Conservation (phyloP, 37 sponge, comb jelly and placozoan genomes). For the Crambe crambe region DNA sequence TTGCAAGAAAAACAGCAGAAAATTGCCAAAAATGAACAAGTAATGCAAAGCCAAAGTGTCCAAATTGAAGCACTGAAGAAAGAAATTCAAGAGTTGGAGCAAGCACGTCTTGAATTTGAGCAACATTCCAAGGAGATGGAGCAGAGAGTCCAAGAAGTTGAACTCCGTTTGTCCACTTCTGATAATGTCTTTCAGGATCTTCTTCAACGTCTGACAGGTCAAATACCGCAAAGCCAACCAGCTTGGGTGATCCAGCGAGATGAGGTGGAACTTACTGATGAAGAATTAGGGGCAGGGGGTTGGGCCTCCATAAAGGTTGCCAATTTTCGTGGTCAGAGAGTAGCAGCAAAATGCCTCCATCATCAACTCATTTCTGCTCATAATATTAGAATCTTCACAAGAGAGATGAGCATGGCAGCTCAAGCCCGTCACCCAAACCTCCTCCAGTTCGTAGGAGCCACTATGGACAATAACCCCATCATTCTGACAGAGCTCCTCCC, state of each 20-base stretch:
- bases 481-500: slow-evolving; percentile 75
- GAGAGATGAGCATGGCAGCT: slow-evolving; percentile 79
- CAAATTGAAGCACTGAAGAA: too few relatives aligned
- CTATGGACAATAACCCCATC: slow-evolving; percentile 13
- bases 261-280: slow-evolving; percentile 44
- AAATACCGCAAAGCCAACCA: slow-evolving; percentile 5
- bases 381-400: slow-evolving; percentile 32
- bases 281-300: slow-evolving; percentile 61
- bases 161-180: too few relatives aligned
- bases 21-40: too few relatives aligned
- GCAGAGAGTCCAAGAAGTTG: too few relatives aligned
- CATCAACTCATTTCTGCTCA: slow-evolving; percentile 53
- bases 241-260: slow-evolving; percentile 47
- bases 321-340: slow-evolving; percentile 42
- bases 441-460: too few relatives aligned
- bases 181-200: not conserved
- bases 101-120: too few relatives aligned
- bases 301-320: slow-evolving; percentile 64
- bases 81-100: too few relatives aligned
- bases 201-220: not conserved
- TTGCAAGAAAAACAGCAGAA: too few relatives aligned
- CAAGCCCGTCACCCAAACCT: too few relatives aligned
- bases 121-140: too few relatives aligned
- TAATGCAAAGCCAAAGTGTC: too few relatives aligned
- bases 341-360: slow-evolving; percentile 70